A percentile compares a stretch with the other conserved stretches of the same genome.
Conservation (phyloP, 2,888 invertebrate genomes). For the Carabus problematicus region DNA sequence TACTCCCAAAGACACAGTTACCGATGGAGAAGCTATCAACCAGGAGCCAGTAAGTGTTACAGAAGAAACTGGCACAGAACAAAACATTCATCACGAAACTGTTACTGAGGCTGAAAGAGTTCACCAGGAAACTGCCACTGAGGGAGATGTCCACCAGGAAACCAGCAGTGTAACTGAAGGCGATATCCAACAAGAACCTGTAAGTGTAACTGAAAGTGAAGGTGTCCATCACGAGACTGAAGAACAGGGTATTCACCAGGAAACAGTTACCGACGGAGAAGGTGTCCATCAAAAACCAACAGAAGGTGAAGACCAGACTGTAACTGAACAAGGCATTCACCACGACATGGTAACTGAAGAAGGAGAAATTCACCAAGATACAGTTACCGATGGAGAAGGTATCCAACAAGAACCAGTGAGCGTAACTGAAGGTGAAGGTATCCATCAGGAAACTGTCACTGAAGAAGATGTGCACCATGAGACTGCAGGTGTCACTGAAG, state of each 20-base stretch:
- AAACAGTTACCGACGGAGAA: background rate
- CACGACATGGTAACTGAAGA: slow-evolving; percentile 27
- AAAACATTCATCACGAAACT: background rate
- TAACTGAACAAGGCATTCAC: slow-evolving; percentile 21
- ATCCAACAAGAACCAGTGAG: background rate
- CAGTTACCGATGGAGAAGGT: too few relatives aligned
- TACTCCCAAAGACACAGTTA: background rate
- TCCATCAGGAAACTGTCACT: slow-evolving; percentile 25
- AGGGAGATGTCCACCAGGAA: background rate
- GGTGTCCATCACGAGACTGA: too few relatives aligned
- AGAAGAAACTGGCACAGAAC: slow-evolving; percentile 1
- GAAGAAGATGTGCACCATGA: slow-evolving; percentile 1
- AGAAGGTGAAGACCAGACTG: background rate
- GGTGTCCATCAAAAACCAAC: background rate
- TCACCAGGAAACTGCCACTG: background rate
- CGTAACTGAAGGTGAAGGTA: background rate
- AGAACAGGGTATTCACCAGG: too few relatives aligned
- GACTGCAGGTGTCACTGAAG: background rate
- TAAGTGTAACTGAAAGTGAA: too few relatives aligned
- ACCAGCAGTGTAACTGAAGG: too few relatives aligned
- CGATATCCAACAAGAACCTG: too few relatives aligned
- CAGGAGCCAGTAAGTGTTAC: background rate
- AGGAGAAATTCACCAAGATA: too few relatives aligned
- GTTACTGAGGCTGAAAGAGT: background rate
- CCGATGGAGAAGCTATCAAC: background rate